phyloP scores from a whole-genome alignment of 2,888 invertebrate genomes.

The Lepidocyrtoides sp. region DNA sequence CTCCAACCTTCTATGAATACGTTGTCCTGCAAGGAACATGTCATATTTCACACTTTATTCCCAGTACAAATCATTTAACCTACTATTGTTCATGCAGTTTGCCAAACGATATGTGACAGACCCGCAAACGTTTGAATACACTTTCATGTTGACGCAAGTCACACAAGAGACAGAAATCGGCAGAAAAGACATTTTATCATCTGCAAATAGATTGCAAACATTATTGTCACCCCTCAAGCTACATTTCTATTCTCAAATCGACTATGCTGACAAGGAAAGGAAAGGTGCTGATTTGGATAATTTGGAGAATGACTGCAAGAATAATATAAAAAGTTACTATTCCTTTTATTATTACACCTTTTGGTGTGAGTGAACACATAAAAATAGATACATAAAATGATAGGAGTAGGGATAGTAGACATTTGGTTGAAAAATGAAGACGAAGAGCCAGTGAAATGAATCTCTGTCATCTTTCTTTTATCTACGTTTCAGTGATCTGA shows the following conservation, averaged over 20 bases:
- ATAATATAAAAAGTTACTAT: background rate
- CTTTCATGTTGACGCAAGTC: constrained; percentile 12
- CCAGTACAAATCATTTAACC: too few relatives aligned
- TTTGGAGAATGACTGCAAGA: constrained; percentile 36
- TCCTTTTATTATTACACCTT: background rate
- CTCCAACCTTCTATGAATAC: background rate
- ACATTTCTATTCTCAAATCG: constrained; percentile 24
- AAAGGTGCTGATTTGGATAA: constrained; percentile 23
- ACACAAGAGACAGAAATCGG: background rate
- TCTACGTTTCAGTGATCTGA: constrained; percentile 60
- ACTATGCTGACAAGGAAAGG: constrained; percentile 44
- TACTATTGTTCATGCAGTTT: background rate
- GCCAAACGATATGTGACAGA: constrained; percentile 37
- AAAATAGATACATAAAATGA: background rate
- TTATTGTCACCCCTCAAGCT: constrained; percentile 61
- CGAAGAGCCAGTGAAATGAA: constrained; percentile 12
- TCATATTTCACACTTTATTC: too few relatives aligned
- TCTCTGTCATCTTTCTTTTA: constrained; percentile 65
- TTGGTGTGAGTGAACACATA: background rate
- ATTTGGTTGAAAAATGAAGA: constrained; percentile 51
- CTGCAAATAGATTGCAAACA: constrained; percentile 25
- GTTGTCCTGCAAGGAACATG: too few relatives aligned
- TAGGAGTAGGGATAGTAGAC: background rate
- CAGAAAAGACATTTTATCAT: constrained; percentile 4
- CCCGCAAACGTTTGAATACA: constrained; percentile 24